Evolutionary conservation across 2,888 invertebrate species (phyloP), one percentile per base, ranked within the genome.

Genomic region (Mesoligia furuncula): DNA sequence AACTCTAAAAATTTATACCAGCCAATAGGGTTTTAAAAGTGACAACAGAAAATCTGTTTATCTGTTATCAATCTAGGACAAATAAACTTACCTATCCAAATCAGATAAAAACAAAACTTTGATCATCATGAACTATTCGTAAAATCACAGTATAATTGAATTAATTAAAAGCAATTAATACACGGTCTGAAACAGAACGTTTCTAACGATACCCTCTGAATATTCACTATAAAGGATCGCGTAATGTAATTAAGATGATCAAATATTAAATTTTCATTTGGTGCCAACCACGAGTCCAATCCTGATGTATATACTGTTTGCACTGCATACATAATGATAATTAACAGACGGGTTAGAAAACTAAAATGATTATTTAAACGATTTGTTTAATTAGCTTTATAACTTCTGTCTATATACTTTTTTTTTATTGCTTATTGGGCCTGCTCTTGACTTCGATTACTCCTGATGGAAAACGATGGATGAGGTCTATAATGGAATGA

Each of bases 261-360:
- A 89, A 90, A 89, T 89, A 90, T 90, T 90, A 88, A 88, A 87
- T 85, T 90, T 88, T 88, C 89, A 89, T 89, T 90, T 73, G 79
- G 76, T 71, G 24, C 73, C 80, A 73, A 82, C 83, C 86, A 76
- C 81, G 59, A 75, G 72, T 73, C 71, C 71, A 64, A 81, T 83
- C 65, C 75, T 80, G 54, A 74, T 75, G 71, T 74, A 72, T 77
- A 71, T 78, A 82, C 78, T 83, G 73, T 81, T 84, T 79, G 70
- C 75, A 80, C 36, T 84, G 69, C 79, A 80, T 77, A 82, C 6
- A 71, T 84, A 68, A 80, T 79, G 62, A 36, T 81, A 73, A 80
- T 84, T 68, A 82, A 82, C n/a, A 73, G 68, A 73, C 9, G 20
- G 20, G 17, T 77, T 62, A 70, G 36, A n/a, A 67, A 64, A 51